Percentiles rank a stretch among this genome's conserved stretches.
phyloP scores from a whole-genome alignment of 2,888 invertebrate genomes.

The Spodoptera littoralis region DNA sequence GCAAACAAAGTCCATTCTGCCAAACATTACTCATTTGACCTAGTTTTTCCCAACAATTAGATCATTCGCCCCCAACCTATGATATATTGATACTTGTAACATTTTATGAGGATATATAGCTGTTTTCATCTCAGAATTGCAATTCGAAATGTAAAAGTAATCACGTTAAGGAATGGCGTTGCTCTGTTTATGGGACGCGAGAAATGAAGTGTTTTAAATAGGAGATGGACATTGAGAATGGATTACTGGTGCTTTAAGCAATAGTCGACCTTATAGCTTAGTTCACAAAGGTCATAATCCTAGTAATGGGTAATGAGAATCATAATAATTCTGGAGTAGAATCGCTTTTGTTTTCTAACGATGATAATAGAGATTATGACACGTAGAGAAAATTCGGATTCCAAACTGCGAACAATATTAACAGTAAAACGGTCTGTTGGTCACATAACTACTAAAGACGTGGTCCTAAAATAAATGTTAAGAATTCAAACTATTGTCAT shows the following conservation, averaged over 20 bases:
- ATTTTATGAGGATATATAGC: conserved; percentile 40
- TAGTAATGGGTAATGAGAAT: background rate
- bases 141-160: conserved; percentile 11
- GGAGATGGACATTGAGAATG: background rate
- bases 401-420: too few species aligned
- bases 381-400: too few species aligned
- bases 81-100: conserved; percentile 53
- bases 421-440: too few species aligned
- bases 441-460: too few species aligned
- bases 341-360: too few species aligned
- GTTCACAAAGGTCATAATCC: background rate
- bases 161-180: conserved; percentile 2
- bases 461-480: too few species aligned
- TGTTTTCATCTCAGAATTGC: conserved; percentile 41
- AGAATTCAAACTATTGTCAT: too few species aligned
- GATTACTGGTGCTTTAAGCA: background rate
- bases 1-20: conserved; percentile 48
- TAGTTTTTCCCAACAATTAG: conserved; percentile 58
- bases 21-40: conserved; percentile 54
- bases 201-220: conserved; percentile 5
- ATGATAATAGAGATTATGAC: too few species aligned
- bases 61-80: conserved; percentile 49
- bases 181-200: conserved; percentile 15
- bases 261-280: too few species aligned
- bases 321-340: too few species aligned